A percentile compares a stretch with the other conserved stretches of the same genome.
phyloP scores from a whole-genome alignment of 2,888 invertebrate genomes.

The Chrysolina oricalcia region DNA sequence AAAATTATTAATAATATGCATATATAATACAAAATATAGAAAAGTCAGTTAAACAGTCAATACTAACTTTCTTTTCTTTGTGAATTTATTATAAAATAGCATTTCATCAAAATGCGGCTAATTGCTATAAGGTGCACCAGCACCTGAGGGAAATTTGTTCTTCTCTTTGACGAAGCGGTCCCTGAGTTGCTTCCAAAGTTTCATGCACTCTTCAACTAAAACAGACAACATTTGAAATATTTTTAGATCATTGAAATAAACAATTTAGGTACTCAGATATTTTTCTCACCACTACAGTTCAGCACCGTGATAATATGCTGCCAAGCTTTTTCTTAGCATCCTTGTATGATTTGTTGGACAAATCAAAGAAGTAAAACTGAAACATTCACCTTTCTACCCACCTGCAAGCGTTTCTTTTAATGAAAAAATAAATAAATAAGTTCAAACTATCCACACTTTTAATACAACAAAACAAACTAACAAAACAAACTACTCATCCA shows the following conservation, averaged over 20 bases:
- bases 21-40: not conserved
- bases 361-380: too few species aligned
- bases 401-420: too few species aligned
- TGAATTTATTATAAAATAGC: conserved; percentile 27
- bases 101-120: conserved; percentile 1
- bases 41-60: conserved; percentile 26
- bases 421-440: too few species aligned
- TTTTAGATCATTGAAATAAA: conserved; percentile 24
- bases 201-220: conserved; percentile 33
- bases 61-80: conserved; percentile 29
- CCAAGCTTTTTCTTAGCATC: too few species aligned
- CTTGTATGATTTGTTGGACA: too few species aligned
- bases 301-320: not conserved
- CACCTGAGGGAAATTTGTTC: conserved; percentile 21
- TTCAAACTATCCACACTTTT: too few species aligned
- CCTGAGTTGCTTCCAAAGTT: conserved; percentile 26
- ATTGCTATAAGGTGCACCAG: conserved; percentile 18
- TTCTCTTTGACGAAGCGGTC: conserved; percentile 29
- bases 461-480: too few species aligned
- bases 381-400: too few species aligned
- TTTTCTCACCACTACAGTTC: conserved; percentile 13
- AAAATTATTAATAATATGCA: too few species aligned
- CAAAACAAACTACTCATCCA: too few species aligned
- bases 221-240: conserved; percentile 20
- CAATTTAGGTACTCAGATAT: conserved; percentile 18